These are phyloP conservation scores for Amphiprion clarkii DNA, from an alignment of 2,797 vertebrate genomes.

Conservation along the genomic window DNA sequence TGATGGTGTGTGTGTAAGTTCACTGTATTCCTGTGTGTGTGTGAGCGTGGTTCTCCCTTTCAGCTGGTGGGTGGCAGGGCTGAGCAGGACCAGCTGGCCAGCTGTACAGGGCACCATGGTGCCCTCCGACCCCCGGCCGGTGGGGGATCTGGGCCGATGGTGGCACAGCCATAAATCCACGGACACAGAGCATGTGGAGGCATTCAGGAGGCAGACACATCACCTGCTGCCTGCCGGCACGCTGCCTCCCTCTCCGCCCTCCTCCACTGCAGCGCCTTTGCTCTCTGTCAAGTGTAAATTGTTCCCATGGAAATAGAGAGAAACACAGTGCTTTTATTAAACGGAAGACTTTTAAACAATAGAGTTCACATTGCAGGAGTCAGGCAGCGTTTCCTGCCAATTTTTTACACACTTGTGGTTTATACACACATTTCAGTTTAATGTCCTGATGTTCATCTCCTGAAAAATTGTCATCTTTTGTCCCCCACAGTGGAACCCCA, in stretches of 20 bases:
- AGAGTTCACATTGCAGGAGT: constrained; percentile 34
- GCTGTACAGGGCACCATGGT: constrained; percentile 72
- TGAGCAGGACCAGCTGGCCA: constrained; percentile 76
- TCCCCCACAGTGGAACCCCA: constrained; percentile 49
- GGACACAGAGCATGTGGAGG: constrained; percentile 82
- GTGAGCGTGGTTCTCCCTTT: constrained; percentile 34
- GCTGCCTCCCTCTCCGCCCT: constrained; percentile 63
- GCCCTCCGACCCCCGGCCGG: constrained; percentile 73
- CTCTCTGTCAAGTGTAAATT: constrained; percentile 79
- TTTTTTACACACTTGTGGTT: constrained; percentile 23
- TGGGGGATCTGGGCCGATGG: constrained; percentile 70
- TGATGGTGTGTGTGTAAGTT: constrained; percentile 20
- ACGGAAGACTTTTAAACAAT: constrained; percentile 47
- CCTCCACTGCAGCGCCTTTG: constrained; percentile 62
- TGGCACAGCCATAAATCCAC: constrained; percentile 83
- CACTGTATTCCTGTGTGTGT: constrained; percentile 33
- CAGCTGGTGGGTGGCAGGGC: constrained; percentile 66
- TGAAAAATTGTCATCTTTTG: constrained; percentile 53
- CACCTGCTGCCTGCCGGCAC: constrained; percentile 79
- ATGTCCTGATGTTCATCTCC: constrained; percentile 29
- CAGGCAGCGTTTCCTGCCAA: constrained; percentile 24
- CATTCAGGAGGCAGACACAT: constrained; percentile 79
- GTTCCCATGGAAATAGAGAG: constrained; percentile 77
- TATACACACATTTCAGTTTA: constrained; percentile 28
- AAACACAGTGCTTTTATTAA: constrained; percentile 59